phyloP scores from a whole-genome alignment of 2,888 invertebrate species.

The Congeria kusceri region DNA sequence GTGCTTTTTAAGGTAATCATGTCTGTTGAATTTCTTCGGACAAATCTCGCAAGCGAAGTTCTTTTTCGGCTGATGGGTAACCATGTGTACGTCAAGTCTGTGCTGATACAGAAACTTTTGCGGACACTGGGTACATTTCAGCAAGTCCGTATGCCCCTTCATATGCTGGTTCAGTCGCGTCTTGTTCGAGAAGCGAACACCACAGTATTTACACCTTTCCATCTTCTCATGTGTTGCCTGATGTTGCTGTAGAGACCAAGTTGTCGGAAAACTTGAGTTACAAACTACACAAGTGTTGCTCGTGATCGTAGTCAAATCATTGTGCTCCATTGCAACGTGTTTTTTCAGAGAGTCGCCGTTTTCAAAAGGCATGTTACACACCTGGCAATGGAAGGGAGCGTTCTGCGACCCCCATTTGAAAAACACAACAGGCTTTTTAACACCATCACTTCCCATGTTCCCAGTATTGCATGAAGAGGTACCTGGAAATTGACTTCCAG shows the following conservation, averaged over 20 bases:
- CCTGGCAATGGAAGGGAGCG: slow-evolving; percentile 52
- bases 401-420: slow-evolving; percentile 50
- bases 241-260: slow-evolving; percentile 39
- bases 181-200: slow-evolving; percentile 47
- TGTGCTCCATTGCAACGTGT: slow-evolving; percentile 34
- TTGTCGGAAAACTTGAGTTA: slow-evolving; percentile 17
- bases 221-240: slow-evolving; percentile 37
- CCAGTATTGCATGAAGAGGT: too few species aligned
- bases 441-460: neutral
- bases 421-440: slow-evolving; percentile 34
- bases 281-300: too few species aligned
- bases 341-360: slow-evolving; percentile 30
- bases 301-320: too few species aligned
- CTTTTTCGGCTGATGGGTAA: slow-evolving; percentile 23
- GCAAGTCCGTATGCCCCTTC: slow-evolving; percentile 7
- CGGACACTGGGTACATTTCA: slow-evolving; percentile 16
- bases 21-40: slow-evolving; percentile 31
- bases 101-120: slow-evolving; percentile 29
- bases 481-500: neutral
- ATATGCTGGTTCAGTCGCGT: slow-evolving; percentile 46
- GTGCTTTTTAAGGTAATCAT: slow-evolving; percentile 48
- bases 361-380: slow-evolving; percentile 53
- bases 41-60: slow-evolving; percentile 37
- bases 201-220: slow-evolving; percentile 49
- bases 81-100: slow-evolving; percentile 30